phyloP scores from a whole-genome alignment of 2,888 invertebrate species.

The Caenorhabditis afra region DNA sequence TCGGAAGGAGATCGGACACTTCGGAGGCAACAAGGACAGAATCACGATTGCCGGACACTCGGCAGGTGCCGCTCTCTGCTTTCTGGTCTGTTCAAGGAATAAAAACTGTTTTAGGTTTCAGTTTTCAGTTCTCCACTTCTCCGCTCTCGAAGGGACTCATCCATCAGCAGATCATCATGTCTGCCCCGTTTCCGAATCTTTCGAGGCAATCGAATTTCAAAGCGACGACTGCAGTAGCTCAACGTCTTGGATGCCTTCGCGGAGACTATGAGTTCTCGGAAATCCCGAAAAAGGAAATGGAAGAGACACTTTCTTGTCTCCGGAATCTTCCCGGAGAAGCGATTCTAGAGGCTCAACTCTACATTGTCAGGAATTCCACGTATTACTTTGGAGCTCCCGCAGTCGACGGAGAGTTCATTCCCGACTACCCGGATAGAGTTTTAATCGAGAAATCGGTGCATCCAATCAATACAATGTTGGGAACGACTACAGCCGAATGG shows the following conservation, averaged over 20 bases:
- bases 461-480: slow-evolving; percentile 40
- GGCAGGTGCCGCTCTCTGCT: slow-evolving; percentile 22
- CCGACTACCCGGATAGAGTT: slow-evolving; percentile 20
- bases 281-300: background rate
- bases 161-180: slow-evolving; percentile 31
- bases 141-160: slow-evolving; percentile 11
- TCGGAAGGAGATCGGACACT: slow-evolving; percentile 26
- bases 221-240: background rate
- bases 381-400: background rate
- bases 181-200: background rate
- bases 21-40: slow-evolving; percentile 37
- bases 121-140: background rate
- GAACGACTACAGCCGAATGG: slow-evolving; percentile 35
- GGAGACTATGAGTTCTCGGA: background rate
- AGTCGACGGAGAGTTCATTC: slow-evolving; percentile 6
- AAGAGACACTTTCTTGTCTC: background rate
- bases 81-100: background rate
- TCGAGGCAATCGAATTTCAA: slow-evolving; percentile 16
- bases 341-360: slow-evolving; percentile 19
- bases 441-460: background rate
- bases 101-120: background rate
- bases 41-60: slow-evolving; percentile 54
- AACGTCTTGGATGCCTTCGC: background rate
- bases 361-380: background rate
- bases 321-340: background rate